These are phyloP conservation scores for mouse (Mus musculus) DNA, from an alignment of 2,113 vertebrate genomes.

Conservation along the genomic window GRCm39 chr17:89131501-89132000, in stretches of 20 bases:
- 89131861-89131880: neutral
- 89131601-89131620: neutral
- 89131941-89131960: no score
- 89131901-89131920: no score
- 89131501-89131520: neutral
- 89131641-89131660: neutral
- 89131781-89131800: neutral
- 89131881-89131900: neutral
- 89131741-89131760: neutral
- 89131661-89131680: neutral
- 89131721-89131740: neutral
- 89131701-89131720: neutral
- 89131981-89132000: no score
- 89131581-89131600: rapidly evolving
- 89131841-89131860: neutral
- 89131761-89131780: neutral
- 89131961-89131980: no score
- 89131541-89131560: no score
- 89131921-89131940: neutral
- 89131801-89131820: neutral
- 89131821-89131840: neutral
- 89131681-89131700: neutral
- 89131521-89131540: neutral
- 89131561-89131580: neutral
- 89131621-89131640: neutral